A percentile compares a stretch with the other conserved stretches of the same genome.
Conservation (phyloP, 2,113 vertebrate genomes). For the Solea senegalensis region DNA sequence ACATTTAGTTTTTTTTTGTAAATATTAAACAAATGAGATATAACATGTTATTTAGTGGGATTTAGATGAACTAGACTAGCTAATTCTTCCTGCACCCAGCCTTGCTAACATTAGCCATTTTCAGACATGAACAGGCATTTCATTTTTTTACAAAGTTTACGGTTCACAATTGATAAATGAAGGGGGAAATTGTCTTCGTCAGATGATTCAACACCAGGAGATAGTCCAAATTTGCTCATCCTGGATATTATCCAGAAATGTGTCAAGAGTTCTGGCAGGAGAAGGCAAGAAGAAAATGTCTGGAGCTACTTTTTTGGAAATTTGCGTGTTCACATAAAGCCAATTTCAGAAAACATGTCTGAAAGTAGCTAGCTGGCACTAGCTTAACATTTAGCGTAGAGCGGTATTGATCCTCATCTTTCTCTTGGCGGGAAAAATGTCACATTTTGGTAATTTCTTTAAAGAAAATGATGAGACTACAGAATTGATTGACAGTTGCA, state of each 20-base stretch:
- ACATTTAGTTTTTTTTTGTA: background rate
- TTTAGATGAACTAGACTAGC: background rate
- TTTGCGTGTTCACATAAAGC: too few species aligned
- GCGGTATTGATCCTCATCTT: background rate
- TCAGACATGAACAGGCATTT: too few species aligned
- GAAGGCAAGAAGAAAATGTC: too few species aligned
- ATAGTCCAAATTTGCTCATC: too few species aligned
- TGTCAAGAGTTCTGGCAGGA: too few species aligned
- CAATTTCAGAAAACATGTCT: too few species aligned
- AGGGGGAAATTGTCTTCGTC: too few species aligned
- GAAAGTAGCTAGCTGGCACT: background rate
- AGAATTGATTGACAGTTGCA: conserved; percentile 16
- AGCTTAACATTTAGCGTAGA: background rate
- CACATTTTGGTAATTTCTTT: conserved; percentile 23
- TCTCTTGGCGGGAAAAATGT: background rate
- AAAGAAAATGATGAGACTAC: conserved; percentile 15
- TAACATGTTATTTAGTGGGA: background rate
- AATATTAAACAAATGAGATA: conserved; percentile 2
- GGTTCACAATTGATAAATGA: too few species aligned
- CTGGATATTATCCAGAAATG: too few species aligned
- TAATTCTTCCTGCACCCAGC: background rate
- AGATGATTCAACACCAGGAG: too few species aligned
- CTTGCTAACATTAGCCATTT: background rate
- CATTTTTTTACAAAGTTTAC: too few species aligned
- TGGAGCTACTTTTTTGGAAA: too few species aligned